These are phyloP conservation scores for Habroteleia sp. DNA, from an alignment of 2,888 invertebrate genomes.

Conservation along the genomic window DNA sequence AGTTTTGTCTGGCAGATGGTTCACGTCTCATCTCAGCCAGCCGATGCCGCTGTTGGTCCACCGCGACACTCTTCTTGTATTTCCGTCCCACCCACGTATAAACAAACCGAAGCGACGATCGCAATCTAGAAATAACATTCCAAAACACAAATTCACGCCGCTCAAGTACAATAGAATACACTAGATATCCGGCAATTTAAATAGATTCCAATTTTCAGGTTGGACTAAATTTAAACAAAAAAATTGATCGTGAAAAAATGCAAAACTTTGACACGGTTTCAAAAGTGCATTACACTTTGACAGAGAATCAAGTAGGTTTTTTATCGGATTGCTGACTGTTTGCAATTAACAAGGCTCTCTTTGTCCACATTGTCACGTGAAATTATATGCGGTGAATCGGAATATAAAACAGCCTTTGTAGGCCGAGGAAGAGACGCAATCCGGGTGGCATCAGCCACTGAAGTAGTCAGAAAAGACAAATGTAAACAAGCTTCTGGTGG, in stretches of 20 bases:
- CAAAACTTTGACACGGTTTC: constrained; percentile 35
- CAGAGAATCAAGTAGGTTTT: constrained; percentile 3
- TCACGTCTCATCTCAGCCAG: constrained; percentile 70
- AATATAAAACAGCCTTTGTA: constrained; percentile 80
- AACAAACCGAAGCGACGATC: constrained; percentile 79
- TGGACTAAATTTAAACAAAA: no score
- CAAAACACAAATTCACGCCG: constrained; percentile 30
- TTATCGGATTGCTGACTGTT: constrained; percentile 66
- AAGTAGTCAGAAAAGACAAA: constrained; percentile 74
- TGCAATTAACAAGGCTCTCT: constrained; percentile 78
- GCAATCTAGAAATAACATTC: constrained; percentile 77
- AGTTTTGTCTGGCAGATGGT: constrained; percentile 74
- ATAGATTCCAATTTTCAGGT: no score
- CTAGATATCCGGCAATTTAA: no score
- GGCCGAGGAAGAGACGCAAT: constrained; percentile 51
- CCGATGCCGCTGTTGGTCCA: constrained; percentile 57
- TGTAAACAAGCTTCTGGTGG: constrained; percentile 75
- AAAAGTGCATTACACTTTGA: constrained; percentile 24
- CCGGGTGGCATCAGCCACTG: constrained; percentile 67
- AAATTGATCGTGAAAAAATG: no score
- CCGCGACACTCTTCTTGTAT: constrained; percentile 78
- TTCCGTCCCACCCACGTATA: constrained; percentile 78
- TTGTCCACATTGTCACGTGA: constrained; percentile 79
- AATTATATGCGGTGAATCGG: constrained; percentile 71
- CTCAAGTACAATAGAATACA: no score